Evolutionary conservation across 2,797 vertebrate genomes (phyloP).

Genomic region (Squalus acanthias): DNA sequence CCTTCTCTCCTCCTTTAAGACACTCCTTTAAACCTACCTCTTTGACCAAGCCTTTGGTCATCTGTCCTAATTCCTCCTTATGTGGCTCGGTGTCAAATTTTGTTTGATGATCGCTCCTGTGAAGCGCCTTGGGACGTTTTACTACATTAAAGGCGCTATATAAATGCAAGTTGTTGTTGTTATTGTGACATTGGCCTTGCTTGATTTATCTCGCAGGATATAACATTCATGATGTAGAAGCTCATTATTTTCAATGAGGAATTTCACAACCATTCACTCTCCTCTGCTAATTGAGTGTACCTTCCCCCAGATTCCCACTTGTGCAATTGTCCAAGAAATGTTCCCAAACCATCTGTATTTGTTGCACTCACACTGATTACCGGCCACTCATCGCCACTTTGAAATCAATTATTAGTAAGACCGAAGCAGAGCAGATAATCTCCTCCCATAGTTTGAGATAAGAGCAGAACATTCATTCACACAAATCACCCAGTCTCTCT

Average conservation of each 20-base stretch:
- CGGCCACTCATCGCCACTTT: neutral
- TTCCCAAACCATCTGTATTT: no score
- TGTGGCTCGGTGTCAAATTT: no score
- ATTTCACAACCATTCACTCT: neutral
- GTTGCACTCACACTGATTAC: neutral
- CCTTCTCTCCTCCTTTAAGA: no score
- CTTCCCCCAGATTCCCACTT: neutral
- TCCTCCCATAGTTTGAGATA: neutral
- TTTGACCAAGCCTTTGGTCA: no score
- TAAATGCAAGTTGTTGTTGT: neutral
- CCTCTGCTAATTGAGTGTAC: neutral
- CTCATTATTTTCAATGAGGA: neutral
- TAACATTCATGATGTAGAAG: neutral
- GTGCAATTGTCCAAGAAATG: neutral
- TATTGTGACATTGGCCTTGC: neutral
- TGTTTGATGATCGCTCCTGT: no score
- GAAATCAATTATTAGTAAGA: neutral
- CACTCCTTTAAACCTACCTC: no score
- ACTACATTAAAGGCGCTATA: no score
- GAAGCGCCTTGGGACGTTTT: no score
- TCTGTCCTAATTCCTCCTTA: no score
- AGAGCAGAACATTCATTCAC: neutral
- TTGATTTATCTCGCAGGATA: neutral
- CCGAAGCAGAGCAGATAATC: neutral
- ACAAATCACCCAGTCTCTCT: neutral